phyloP scores from a whole-genome alignment of 1,140 invertebrate species.

The Dreissena rostriformis region DNA sequence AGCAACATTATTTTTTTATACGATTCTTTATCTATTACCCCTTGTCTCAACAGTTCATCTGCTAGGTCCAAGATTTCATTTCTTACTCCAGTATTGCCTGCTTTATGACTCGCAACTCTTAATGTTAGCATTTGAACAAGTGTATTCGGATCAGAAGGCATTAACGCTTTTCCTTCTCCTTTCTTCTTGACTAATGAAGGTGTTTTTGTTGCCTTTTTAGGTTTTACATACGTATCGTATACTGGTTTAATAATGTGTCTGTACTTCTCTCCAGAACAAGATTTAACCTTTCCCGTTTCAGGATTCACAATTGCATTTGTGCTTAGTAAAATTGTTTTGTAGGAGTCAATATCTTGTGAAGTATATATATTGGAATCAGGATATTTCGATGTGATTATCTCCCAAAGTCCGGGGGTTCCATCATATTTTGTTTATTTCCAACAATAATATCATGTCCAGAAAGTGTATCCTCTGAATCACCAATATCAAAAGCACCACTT shows the following conservation, averaged over 20 bases:
- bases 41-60: background rate
- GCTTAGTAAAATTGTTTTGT: background rate
- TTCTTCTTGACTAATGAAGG: too few species aligned
- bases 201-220: too few species aligned
- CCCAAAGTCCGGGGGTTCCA: background rate
- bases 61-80: background rate
- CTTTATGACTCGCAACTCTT: background rate
- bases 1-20: background rate
- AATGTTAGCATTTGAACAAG: background rate
- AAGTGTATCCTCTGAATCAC: background rate
- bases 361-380: background rate
- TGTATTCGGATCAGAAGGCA: background rate
- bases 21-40: background rate
- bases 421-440: background rate
- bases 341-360: background rate
- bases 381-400: background rate
- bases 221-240: too few species aligned
- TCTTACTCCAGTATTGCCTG: background rate
- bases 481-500: background rate
- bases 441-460: background rate
- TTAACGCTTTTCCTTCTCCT: background rate
- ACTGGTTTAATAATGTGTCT: too few species aligned
- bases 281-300: too few species aligned
- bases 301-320: too few species aligned
- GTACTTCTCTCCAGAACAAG: too few species aligned